These are phyloP conservation scores for Panzeria rudis DNA, from an alignment of 2,888 invertebrate genomes.

Conservation along the genomic window DNA sequence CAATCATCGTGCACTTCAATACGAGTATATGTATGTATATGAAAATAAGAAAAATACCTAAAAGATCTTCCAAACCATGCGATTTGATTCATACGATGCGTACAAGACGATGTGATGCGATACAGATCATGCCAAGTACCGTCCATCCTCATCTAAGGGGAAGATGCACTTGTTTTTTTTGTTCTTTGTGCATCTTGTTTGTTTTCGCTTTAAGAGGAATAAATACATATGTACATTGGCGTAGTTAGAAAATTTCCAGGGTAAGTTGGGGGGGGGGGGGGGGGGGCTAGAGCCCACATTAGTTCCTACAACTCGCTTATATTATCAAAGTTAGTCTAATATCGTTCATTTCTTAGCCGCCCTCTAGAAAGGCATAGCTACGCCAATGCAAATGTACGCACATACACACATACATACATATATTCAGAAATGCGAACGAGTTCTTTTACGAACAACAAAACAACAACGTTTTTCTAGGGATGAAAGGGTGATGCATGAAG, in stretches of 20 bases:
- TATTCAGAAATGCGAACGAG: background rate
- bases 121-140: constrained; percentile 39
- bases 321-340: no score
- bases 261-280: no score
- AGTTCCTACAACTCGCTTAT: no score
- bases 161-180: constrained; percentile 62
- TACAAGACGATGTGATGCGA: constrained; percentile 1
- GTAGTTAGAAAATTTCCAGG: no score
- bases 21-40: background rate
- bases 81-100: constrained; percentile 11
- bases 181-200: constrained; percentile 12
- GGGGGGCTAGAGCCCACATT: no score
- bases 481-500: constrained; percentile 29
- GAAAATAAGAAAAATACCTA: background rate
- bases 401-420: no score
- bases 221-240: no score
- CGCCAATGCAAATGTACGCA: no score
- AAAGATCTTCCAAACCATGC: constrained; percentile 31
- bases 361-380: no score
- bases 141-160: constrained; percentile 43
- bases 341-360: no score
- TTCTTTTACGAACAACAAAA: constrained; percentile 7
- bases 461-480: constrained; percentile 3
- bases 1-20: constrained; percentile 29
- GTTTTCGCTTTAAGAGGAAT: constrained; percentile 3